A percentile compares a stretch with the other conserved stretches of the same genome.
These are phyloP conservation scores for Eupithecia abbreviata DNA, from an alignment of 2,888 invertebrate species.

Conservation along the genomic window DNA sequence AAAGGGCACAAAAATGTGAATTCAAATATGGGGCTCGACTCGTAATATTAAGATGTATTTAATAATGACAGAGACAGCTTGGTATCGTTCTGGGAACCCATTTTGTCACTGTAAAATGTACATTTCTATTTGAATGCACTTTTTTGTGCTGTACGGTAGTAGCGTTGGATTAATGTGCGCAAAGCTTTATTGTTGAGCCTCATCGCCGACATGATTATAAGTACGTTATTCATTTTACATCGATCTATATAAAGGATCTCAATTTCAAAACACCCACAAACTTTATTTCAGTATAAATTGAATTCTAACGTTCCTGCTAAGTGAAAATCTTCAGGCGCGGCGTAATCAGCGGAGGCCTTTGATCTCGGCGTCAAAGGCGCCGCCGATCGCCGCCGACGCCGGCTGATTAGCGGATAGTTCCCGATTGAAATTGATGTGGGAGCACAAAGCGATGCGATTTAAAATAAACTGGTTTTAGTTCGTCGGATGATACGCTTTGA, in stretches of 20 bases:
- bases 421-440: slow-evolving; percentile 31
- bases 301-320: slow-evolving; percentile 34
- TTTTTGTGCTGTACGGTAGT: too few species aligned
- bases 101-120: too few species aligned
- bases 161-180: too few species aligned
- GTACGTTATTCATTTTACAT: not conserved
- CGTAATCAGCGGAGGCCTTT: slow-evolving; percentile 44
- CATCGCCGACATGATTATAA: not conserved
- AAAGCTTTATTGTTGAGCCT: not conserved
- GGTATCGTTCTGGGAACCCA: too few species aligned
- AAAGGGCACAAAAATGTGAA: too few species aligned
- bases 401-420: slow-evolving; percentile 45
- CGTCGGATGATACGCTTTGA: not conserved
- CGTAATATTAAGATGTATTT: too few species aligned
- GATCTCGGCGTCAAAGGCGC: slow-evolving; percentile 45
- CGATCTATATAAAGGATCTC: not conserved
- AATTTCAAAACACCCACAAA: not conserved
- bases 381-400: slow-evolving; percentile 36
- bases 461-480: not conserved
- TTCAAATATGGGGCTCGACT: too few species aligned
- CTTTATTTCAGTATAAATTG: slow-evolving; percentile 17
- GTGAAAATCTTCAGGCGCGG: slow-evolving; percentile 43
- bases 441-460: slow-evolving; percentile 5
- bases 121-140: too few species aligned
- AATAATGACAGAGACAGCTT: too few species aligned